A percentile compares a stretch with the other conserved stretches of the same genome.
Evolutionary conservation across 2,113 vertebrate genomes (phyloP).

Genomic region (Syngnathoides biaculeatus): DNA sequence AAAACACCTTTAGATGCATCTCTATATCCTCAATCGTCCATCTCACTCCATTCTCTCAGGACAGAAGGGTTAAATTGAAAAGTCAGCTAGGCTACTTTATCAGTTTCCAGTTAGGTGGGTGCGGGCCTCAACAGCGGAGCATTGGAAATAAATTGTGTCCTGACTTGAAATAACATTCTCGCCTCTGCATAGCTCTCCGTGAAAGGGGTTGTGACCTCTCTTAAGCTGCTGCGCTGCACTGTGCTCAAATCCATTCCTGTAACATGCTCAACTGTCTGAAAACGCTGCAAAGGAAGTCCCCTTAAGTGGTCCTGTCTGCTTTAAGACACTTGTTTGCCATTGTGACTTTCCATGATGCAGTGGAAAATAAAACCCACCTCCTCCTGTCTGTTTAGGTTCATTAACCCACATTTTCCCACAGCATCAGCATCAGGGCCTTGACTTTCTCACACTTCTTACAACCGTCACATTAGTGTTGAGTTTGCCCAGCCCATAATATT

Average conservation of each 20-base stretch:
- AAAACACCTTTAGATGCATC: not conserved
- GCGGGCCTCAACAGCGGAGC: slow-evolving; percentile 3
- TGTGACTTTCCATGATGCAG: slow-evolving; percentile 2
- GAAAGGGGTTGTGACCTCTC: slow-evolving; percentile 60
- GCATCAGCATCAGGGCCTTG: not conserved
- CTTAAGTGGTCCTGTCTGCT: not conserved
- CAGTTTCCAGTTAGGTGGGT: slow-evolving; percentile 3
- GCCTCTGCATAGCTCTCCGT: slow-evolving; percentile 30
- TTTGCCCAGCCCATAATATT: not conserved
- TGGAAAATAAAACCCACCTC: slow-evolving; percentile 15
- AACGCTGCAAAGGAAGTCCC: not conserved
- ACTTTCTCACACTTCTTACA: slow-evolving; percentile 31
- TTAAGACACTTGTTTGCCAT: not conserved
- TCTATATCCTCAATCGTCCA: not conserved
- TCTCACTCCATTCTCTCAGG: slow-evolving; percentile 27
- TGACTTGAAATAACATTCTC: slow-evolving; percentile 42
- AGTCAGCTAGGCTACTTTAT: slow-evolving; percentile 15
- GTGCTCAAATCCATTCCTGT: slow-evolving; percentile 15
- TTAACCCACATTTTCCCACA: slow-evolving; percentile 17
- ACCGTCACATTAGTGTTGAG: slow-evolving; percentile 10
- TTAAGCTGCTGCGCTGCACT: slow-evolving; percentile 22
- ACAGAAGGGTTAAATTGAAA: slow-evolving; percentile 18
- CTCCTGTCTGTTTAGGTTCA: slow-evolving; percentile 19
- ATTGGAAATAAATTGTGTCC: slow-evolving; percentile 35
- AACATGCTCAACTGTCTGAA: not conserved